A percentile compares a stretch with the other conserved stretches of the same genome.
Evolutionary conservation across 2,797 vertebrate genomes (phyloP).

Genomic region (Aselliscus stoliczkanus): DNA sequence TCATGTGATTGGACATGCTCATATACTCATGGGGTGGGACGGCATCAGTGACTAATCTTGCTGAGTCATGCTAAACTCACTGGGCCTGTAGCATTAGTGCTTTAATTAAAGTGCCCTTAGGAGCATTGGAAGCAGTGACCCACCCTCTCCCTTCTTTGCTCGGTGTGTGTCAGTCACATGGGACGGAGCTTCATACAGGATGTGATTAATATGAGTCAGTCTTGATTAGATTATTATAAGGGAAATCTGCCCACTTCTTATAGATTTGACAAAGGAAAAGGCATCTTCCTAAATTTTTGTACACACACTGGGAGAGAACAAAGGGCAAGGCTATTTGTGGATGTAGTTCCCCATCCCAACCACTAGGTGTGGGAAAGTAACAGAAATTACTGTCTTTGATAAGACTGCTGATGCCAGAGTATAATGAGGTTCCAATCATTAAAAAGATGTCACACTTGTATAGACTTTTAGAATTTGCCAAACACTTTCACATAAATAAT

Average conservation of each 20-base stretch:
- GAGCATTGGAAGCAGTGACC: background rate
- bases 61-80: conserved; percentile 41
- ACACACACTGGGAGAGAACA: background rate
- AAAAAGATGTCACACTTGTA: background rate
- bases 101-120: conserved; percentile 52
- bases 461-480: background rate
- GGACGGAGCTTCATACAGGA: background rate
- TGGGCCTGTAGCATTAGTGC: background rate
- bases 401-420: background rate
- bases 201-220: background rate
- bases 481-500: background rate
- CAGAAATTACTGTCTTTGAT: background rate
- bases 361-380: background rate
- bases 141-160: background rate
- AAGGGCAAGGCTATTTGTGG: background rate
- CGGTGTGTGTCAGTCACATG: background rate
- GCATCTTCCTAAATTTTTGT: conserved; percentile 4
- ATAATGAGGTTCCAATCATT: background rate
- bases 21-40: background rate
- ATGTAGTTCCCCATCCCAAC: no score
- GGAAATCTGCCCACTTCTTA: background rate
- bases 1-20: background rate
- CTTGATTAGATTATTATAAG: background rate
- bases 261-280: background rate
- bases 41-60: background rate